Evolutionary conservation across 37 sponge, comb jelly and placozoan species (phyloP), one percentile per base, ranked within the genome.

Genomic region (Theonella swinhoei): DNA sequence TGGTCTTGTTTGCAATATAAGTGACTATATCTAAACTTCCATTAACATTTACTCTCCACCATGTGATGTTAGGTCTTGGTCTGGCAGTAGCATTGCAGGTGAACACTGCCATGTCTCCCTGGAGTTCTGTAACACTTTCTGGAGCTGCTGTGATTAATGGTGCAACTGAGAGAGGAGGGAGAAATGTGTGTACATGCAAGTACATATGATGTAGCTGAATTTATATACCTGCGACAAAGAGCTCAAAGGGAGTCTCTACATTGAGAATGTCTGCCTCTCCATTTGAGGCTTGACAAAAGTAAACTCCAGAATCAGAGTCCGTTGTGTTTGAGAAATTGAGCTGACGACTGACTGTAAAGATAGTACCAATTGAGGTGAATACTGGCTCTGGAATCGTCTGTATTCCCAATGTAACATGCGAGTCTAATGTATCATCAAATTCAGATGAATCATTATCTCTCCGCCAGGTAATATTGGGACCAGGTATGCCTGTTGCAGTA

Each of bases 41-140:
- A 59, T 26, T 71, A 29, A 22, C 33, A 26, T 34, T 30, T 30
- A 59, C 72, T 58, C 87, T 82, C 28, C 42, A 77, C 92, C 92
- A 91, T 19, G 80, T 80, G 80, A 91, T 80, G 59, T 38, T 11
- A 4, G 92, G 92, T 24, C 59, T 70, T 31, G 92, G 92, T 31
- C 63, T 39, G 7, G 75, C 91, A 38, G 78, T 72, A 22, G 80
- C 83, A 60, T 39, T 54, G 62, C 91, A 91, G 38, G 37, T 39
- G 34, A 92, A 70, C 30, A 43, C 68, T 58, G 69, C 79, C 20
- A 42, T 17, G 40, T 67, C 36, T 20, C 62, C 32, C 39, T 79
- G 58, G 33, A 61, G 43, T 26, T 74, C 80, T 40, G 69, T 76
- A 22, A 70, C 26, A 39, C 76, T 39, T 24, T 24, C 61, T 2